phyloP scores from a whole-genome alignment of 2,113 vertebrate species.

The Lagenorhynchus albirostris region DNA sequence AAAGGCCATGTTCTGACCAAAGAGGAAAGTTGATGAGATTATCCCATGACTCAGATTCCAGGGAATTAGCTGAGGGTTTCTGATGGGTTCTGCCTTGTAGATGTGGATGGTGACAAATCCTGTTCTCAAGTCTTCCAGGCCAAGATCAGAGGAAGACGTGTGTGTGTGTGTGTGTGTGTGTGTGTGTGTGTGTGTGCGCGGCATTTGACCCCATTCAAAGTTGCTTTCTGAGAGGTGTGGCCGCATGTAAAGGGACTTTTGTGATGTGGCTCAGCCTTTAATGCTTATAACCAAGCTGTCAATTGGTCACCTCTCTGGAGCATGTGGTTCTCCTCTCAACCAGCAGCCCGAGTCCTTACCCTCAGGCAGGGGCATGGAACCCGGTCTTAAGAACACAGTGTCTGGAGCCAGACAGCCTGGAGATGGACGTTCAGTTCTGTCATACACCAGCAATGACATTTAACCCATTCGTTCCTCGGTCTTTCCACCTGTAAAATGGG shows the following conservation, averaged over 20 bases:
- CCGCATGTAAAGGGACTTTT: background rate
- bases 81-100: background rate
- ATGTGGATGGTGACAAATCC: background rate
- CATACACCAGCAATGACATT: background rate
- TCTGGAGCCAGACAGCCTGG: background rate
- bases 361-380: background rate
- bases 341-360: background rate
- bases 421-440: background rate
- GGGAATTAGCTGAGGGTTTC: background rate
- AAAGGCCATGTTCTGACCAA: background rate
- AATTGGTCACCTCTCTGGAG: background rate
- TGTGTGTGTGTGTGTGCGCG: fast-evolving
- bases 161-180: fast-evolving
- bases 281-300: background rate
- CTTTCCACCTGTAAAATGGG: background rate
- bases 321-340: fast-evolving
- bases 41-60: background rate
- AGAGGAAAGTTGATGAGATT: background rate
- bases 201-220: background rate
- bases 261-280: background rate
- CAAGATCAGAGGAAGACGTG: background rate
- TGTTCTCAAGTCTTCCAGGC: background rate
- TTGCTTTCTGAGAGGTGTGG: background rate
- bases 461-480: background rate
- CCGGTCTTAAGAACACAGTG: background rate